Base-by-base conservation (phyloP, 2,888 invertebrate genomes). In the Eumacrocentrus americanus region DNA sequence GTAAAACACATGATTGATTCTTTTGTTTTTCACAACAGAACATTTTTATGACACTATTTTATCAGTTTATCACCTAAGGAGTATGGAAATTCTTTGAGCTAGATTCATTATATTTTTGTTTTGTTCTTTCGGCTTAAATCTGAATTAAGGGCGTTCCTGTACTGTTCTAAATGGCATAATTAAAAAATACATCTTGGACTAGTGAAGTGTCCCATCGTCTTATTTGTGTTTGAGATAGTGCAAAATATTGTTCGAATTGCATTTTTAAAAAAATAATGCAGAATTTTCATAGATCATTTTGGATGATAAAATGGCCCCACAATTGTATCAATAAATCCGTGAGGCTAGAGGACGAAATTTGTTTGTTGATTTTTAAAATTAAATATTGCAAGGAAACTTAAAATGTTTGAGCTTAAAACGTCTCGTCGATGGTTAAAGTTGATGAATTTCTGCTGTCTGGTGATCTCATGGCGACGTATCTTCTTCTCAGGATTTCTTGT, bases 401-500 rank as follows among this genome's bases (percentile, higher is more conserved):
- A 34, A 18, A 34, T 22, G 9, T n/a, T 29, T 22, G 23, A 35
- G n/a, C 60, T 71, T 66, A 76, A 67, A 78, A 77, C 14, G 76
- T 75, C 47, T 78, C 77, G 46, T 79, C 76, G 42, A 74, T 52
- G 18, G 68, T 70, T 48, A 75, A 72, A 18, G 63, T 59, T 25
- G 78, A 75, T 9, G 77, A 77, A 65, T 78, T 75, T 64, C 68
- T 74, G 58, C 75, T 79, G 23, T 77, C 73, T 0, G 76, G 75
- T 34, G 78, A 76, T 58, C 75, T 74, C 75, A 77, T 75, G 25
- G 77, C 76, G 3, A 75, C 60, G 48, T 80, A 80, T 40, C 80
- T 75, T 62, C 71, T 77, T 68, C 77, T 68, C 42, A 80, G 68
- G 57, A 80, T 80, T 63, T 79, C 80, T 66, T 80, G 80, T 42